Conservation (phyloP, 2,797 vertebrate species). For the Hafferia zeledoni region DNA sequence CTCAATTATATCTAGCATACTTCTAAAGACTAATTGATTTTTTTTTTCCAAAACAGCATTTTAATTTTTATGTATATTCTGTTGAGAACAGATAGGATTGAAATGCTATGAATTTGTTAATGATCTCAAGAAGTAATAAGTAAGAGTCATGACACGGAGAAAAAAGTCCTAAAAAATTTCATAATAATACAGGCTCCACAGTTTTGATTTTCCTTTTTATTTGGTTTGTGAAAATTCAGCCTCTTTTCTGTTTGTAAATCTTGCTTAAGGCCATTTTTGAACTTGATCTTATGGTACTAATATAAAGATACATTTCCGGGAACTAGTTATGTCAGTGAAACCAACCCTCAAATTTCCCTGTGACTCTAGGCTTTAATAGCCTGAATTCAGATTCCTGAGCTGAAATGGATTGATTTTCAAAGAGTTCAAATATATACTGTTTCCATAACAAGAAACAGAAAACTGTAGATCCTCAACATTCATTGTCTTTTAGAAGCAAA, state of each 20-base stretch:
- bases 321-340: neutral
- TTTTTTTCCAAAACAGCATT: rapidly evolving
- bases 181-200: neutral
- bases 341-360: neutral
- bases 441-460: neutral
- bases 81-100: neutral
- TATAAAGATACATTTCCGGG: neutral
- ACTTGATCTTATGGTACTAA: neutral
- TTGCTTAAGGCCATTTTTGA: neutral
- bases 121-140: neutral
- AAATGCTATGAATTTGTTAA: neutral
- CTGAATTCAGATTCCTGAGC: neutral
- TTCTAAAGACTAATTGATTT: neutral
- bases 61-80: neutral
- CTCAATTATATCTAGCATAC: neutral
- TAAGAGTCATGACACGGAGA: neutral
- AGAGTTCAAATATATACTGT: neutral
- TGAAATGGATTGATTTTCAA: neutral
- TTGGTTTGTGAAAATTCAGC: neutral
- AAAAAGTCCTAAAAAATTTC: neutral
- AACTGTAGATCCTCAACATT: neutral
- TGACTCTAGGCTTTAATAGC: neutral
- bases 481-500: neutral
- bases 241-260: neutral
- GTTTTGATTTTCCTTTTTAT: neutral